Base-by-base conservation (phyloP, 2,888 invertebrate genomes). In the Halictus quadricinctus region DNA sequence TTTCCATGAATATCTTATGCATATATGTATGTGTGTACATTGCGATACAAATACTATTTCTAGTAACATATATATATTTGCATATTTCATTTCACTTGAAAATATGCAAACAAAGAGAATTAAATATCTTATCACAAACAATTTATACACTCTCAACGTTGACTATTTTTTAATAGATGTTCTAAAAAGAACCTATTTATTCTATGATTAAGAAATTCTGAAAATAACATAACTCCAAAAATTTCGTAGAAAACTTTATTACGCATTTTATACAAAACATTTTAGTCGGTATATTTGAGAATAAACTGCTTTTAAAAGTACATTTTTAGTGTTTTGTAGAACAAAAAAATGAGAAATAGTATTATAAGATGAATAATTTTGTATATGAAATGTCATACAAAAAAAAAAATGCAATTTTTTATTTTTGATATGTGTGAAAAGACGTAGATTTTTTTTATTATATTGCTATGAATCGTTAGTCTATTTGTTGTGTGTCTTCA, bases 1-100 rank as follows among this genome's bases (percentile, higher is more conserved):
- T 79, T 83, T 75, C 29, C 58, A 10, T 15, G 18, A 58, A 75
- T 36, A 72, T 50, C 79, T 41, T 43, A 75, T 41, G 58, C 12
- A 74, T 66, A 73, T 12, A 43, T 72, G 69, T 54, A 83, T 70
- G 70, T 70, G 69, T 48, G 54, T 76, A 76, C 48, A 50, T 77
- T 43, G 70, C n/a, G 13, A 29, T 75, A 77, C 36, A 66, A 66
- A 41, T 25, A 54, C 58, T 60, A 58, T 64, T n/a, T 69, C 10
- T 43, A 21, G 18, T 83, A 64, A 2, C 60, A 58, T 58, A 76
- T 13, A 73, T 66, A 69, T 77, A 73, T 76, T 15, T 18, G 8
- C 12, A 36, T 73, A 21, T 82, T 74, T 82, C 70, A 25, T 60
- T n/a, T 58, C 58, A 21, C 36, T 13, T 60, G 46, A 50, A 81